Conservation (phyloP, 2,797 vertebrate genomes). For the Eutrigla gurnardus region DNA sequence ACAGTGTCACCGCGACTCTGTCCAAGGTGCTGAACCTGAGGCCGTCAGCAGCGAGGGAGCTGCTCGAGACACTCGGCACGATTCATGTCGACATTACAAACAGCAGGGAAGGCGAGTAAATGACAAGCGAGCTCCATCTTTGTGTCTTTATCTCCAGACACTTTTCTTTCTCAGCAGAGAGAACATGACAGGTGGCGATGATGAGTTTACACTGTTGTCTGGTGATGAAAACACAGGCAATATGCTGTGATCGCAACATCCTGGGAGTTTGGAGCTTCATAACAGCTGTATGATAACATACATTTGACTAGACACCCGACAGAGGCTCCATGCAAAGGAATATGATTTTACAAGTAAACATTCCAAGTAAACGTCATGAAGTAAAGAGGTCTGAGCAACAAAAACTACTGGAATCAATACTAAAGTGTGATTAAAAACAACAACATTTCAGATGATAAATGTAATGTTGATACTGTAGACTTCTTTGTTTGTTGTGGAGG, state of each 20-base stretch:
- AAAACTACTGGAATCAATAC: neutral
- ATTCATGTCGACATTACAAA: constrained; percentile 42
- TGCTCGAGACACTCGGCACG: constrained; percentile 25
- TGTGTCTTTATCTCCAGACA: neutral
- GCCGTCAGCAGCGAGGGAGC: constrained; percentile 39
- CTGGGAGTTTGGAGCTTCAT: neutral
- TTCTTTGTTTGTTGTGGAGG: neutral
- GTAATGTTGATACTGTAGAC: neutral
- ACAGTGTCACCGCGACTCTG: constrained; percentile 50
- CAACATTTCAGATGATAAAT: neutral
- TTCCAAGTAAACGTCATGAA: no score
- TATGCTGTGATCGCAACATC: neutral
- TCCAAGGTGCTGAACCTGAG: constrained; percentile 68
- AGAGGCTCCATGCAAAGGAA: neutral
- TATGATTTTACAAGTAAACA: neutral
- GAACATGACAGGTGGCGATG: neutral
- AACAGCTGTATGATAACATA: neutral
- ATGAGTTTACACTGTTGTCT: neutral
- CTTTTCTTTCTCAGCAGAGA: neutral
- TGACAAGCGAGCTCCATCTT: constrained; percentile 10
- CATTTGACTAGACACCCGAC: neutral
- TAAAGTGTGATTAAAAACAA: neutral
- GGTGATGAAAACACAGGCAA: neutral
- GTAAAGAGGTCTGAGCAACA: neutral
- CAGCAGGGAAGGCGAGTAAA: neutral